Base-by-base conservation (phyloP, 2,888 invertebrate genomes). In the Entomobrya multifasciata region DNA sequence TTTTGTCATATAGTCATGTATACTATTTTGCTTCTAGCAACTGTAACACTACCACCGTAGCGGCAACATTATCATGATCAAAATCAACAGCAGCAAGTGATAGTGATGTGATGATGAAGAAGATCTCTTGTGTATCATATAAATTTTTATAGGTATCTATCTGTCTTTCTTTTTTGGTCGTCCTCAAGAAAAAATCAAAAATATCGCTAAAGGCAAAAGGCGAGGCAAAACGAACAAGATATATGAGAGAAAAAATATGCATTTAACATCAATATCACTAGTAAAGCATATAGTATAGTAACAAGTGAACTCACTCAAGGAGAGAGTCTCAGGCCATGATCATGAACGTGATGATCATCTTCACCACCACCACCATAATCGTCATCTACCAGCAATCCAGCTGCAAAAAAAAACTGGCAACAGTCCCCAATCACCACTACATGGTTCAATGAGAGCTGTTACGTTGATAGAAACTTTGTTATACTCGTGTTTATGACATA, bases 171-270 rank as follows among this genome's bases (percentile, higher is more conserved):
- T 10, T n/a, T 17, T 57, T 57, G 57, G 11, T 57, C 25, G 41
- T n/a, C n/a, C 6, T 49, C 15, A 36, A 36, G 70, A 72, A 72
- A 67, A n/a, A 72, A 49, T 72, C 70, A 72, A 49, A 72, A 72
- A 49, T 72, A 72, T 72, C 25, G 70, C 70, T 72, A 49, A 72
- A 72, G 70, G 70, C 70, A 47, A 72, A 27, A 72, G 70, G 70
- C 70, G 70, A 72, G 70, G 70, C 70, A 49, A n/a, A 72, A 72
- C 17, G n/a, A 41, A 25, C 49, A 72, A 49, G 11, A 47, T 25
- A 25, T 25, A 47, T 20, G 57, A 57, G 11, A 25, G 20, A 5
- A 20, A 62, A 4, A 62, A 15, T 11, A 8, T 62, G 62, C 62
- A 62, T 27, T 13, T 27, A 62, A 62, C 17, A n/a, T n/a, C n/a